Evolutionary conservation across 2,797 vertebrate species (phyloP), one percentile per base, ranked within the genome.

Genomic region (Sebastes wilsoni): DNA sequence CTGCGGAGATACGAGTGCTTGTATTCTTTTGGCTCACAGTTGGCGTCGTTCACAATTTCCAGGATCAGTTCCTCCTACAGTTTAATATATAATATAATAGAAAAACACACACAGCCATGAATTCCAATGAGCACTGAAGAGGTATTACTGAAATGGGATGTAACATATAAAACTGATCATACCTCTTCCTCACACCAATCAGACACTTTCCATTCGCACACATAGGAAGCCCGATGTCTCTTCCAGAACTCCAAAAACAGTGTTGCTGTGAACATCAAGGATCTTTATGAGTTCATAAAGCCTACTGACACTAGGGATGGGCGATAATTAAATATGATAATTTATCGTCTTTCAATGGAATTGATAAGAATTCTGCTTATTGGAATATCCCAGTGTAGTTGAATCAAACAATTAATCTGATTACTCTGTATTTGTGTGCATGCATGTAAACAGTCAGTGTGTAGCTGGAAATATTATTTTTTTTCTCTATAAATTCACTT

Each of bases 201-300:
- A 0, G 95, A 96, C 58, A 99, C 94, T 68, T 98, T 96, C 98
- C 98, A 99, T 36, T 84, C 2, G 36, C 88, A 97, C 74, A 97
- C 97, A 72, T 92, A 97, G 0, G 56, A 88, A 3, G 98, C 97
- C 36, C 97, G 95, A 77, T 96, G 79, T 71, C 97, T 94, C 88
- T 99, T 99, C 98, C 98, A 99, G 70, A 99, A 90, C 93, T 98
- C 98, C 94, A 99, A 91, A 91, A 99, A 99, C 80, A 99, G 92
- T 0, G 98, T 99, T 87, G 98, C 98, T 99, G 88, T 72, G 23
- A 72, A 83, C 49, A 82, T 36, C 62, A 77, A 46, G 68, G 61
- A 72, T 32, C 56, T 38, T 22, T 12, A 52, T 79, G 14, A 78
- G 42, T 11, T 62, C 20, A 69, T 34, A 1, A 68, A 68, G 9